Conservation (phyloP, 2,888 invertebrate species). For the Drosophila mayaguana region DNA sequence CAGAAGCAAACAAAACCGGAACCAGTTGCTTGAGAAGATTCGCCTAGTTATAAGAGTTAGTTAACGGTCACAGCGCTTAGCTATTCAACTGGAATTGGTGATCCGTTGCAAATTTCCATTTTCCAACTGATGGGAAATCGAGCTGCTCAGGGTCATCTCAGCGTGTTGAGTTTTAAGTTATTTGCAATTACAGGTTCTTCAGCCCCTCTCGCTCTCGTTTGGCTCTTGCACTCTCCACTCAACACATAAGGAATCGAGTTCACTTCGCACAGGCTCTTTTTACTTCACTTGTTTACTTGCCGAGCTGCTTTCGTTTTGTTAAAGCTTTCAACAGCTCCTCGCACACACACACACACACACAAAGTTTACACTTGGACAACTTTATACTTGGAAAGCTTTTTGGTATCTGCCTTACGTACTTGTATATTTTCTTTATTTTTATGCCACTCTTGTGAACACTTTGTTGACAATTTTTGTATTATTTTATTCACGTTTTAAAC, state of each 20-base stretch:
- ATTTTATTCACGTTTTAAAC: slow-evolving; percentile 6
- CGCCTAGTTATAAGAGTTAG: slow-evolving; percentile 15
- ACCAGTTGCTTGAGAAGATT: slow-evolving; percentile 20
- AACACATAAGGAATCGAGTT: not conserved
- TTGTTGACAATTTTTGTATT: slow-evolving; percentile 5
- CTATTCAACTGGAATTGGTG: not conserved
- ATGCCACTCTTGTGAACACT: slow-evolving; percentile 3
- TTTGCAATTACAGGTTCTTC: slow-evolving; percentile 67
- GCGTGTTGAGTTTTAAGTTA: slow-evolving; percentile 29
- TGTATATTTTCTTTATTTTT: not conserved
- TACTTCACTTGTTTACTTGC: not conserved
- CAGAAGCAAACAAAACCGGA: slow-evolving; percentile 48
- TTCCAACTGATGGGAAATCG: slow-evolving; percentile 49
- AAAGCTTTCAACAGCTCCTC: slow-evolving; percentile 6
- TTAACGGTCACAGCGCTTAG: slow-evolving; percentile 36
- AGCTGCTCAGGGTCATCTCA: slow-evolving; percentile 60
- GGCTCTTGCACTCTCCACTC: not conserved
- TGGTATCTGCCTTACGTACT: not conserved
- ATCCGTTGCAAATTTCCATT: slow-evolving; percentile 44
- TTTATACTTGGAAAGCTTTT: not conserved
- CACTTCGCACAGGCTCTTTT: not conserved
- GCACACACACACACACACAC: not conserved
- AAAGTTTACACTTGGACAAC: no score
- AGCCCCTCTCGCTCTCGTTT: not conserved
- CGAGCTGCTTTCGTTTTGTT: not conserved